Evolutionary conservation across 2,888 invertebrate species (phyloP), one percentile per base, ranked within the genome.

Genomic region (Xestia rhomboidea): DNA sequence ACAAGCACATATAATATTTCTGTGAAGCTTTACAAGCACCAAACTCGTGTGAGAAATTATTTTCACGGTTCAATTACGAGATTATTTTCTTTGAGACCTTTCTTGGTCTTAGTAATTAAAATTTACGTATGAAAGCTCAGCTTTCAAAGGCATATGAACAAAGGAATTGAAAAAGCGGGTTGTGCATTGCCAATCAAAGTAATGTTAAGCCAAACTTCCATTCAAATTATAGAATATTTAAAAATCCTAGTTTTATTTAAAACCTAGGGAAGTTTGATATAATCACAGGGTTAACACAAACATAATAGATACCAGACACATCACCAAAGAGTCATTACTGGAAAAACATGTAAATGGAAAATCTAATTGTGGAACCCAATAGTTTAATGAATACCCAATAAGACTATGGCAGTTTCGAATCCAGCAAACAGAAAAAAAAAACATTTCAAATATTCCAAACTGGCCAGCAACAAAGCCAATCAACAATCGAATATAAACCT

Each of bases 81-180:
- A 77, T 77, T 75, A 81, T 77, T 79, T 81, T 87, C 83, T 87
- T 83, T 81, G 77, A 83, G 66, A 66, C 75, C 67, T 76, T 78
- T 79, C 46, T 75, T 83, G 68, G 81, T 75, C 76, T 85, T 66
- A 66, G 73, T 85, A 85, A 87, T 87, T 83, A 85, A 83, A 79
- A 83, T 77, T 83, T 77, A 76, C 73, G 70, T 81, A 74, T 79
- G 81, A 72, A 49, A 72, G 75, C 76, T 79, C 73, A 38, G 67
- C 72, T 77, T 79, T 75, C 70, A 77, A 79, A 79, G 74, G 72
- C 68, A 66, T 68, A 44, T 71, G 71, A 77, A 84, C 82, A 87
- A 87, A 79, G 78, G 68, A 75, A 71, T n/a, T 49, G 44, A 73
- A 68, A 69, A 80, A 51, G 44, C 64, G n/a, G 71, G 75, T 49